Evolutionary conservation across 2,888 invertebrate species (phyloP), one percentile per base, ranked within the genome.

Genomic region (Dyspetes luteomarginatus): DNA sequence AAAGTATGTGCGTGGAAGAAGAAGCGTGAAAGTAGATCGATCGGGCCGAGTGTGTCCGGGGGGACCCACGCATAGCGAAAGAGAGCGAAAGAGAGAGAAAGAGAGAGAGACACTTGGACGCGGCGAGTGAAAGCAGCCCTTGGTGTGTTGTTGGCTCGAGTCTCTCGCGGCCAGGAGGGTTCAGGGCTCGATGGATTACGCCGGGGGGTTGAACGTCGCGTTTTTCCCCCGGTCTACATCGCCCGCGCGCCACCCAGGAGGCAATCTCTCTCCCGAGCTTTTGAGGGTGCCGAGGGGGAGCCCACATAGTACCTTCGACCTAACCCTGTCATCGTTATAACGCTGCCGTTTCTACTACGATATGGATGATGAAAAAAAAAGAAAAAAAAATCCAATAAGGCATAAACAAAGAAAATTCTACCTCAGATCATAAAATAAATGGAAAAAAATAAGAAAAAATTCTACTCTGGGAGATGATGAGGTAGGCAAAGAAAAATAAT

Each of bases 101-200:
- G 60, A 43, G 43, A 28, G 69, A 77, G 62, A 82, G 80, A 83
- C 80, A 83, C 79, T 82, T 68, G 82, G 64, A 77, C 73, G 80
- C 73, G 73, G 67, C 73, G 77, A 77, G 80, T 71, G 69, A 75
- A 83, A 75, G 73, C 74, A 78, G 77, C 82, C 82, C 80, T 64
- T 74, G 71, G 45, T 22, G 24, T 22, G 22, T n/a, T n/a, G 9
- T 9, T 52, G n/a, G n/a, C 52, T 74, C 48, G 15, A 17, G 68
- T 68, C 80, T 62, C 75, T 73, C 78, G 73, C 73, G 82, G 81
- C 78, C 82, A 83, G 78, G 84, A 84, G 84, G 83, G 83, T 80
- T 81, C 84, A 80, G 83, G 68, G 72, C 74, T 77, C 81, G 81
- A 73, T 83, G 77, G 82, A 83, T 84, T 80, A 77, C 65, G 74